Conservation (phyloP, 2,113 vertebrate genomes). For the Archocentrus centrarchus region DNA sequence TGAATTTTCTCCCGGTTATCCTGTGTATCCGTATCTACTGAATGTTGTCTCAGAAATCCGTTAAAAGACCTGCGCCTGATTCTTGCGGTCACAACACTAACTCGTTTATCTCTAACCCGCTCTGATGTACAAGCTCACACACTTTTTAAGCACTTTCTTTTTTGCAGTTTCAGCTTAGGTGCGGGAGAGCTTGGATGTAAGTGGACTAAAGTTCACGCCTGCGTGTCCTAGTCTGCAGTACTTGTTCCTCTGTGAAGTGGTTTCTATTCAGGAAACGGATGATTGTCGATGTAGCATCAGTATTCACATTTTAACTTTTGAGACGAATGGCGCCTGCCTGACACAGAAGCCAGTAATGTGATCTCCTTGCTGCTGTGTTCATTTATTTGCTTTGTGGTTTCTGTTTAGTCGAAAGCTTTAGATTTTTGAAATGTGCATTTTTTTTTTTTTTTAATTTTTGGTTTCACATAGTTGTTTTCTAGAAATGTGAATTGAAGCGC, state of each 20-base stretch:
- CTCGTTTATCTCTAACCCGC: slow-evolving; percentile 30
- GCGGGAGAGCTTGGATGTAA: background rate
- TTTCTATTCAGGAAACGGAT: slow-evolving; percentile 2
- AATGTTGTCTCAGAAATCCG: slow-evolving; percentile 34
- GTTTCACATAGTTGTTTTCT: slow-evolving; percentile 4
- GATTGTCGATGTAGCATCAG: background rate
- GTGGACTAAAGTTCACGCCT: background rate
- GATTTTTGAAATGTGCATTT: slow-evolving; percentile 6
- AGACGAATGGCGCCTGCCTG: background rate
- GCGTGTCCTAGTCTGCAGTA: background rate
- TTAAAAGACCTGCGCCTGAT: background rate
- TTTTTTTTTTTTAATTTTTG: background rate
- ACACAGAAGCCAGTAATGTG: background rate
- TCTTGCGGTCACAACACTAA: slow-evolving; percentile 6
- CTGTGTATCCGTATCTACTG: background rate
- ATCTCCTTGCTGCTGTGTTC: slow-evolving; percentile 19
- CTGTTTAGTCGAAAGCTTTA: slow-evolving; percentile 48
- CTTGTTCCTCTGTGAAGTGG: background rate
- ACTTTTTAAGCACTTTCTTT: slow-evolving; percentile 36
- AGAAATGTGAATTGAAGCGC: slow-evolving; percentile 51
- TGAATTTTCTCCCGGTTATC: slow-evolving; percentile 29
- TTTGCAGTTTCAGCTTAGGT: background rate
- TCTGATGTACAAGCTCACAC: slow-evolving; percentile 8
- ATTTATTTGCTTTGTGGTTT: slow-evolving; percentile 64
- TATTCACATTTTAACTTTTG: background rate